phyloP scores from a whole-genome alignment of 1,140 invertebrate species.

The Euschistus heros region DNA sequence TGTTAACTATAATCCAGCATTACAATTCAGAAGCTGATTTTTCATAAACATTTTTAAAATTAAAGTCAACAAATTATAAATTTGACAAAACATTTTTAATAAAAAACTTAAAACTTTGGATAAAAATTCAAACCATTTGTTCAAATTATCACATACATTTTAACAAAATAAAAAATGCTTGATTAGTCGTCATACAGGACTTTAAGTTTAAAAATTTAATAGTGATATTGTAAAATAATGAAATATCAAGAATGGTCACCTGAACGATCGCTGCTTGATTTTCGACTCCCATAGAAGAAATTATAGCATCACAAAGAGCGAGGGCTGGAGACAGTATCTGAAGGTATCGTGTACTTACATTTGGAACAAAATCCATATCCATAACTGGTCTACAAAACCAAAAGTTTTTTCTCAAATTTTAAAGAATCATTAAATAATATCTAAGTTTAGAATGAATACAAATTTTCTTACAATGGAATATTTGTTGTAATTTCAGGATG shows the following conservation, averaged over 20 bases:
- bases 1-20: too few relatives aligned
- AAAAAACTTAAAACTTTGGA: too few relatives aligned
- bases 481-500: conserved; percentile 53
- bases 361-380: conserved; percentile 44
- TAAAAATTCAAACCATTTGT: too few relatives aligned
- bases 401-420: background rate
- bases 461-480: conserved; percentile 22
- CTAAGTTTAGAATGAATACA: background rate
- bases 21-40: too few relatives aligned
- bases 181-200: too few relatives aligned
- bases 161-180: too few relatives aligned
- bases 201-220: background rate
- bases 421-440: too few relatives aligned
- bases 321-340: conserved; percentile 70
- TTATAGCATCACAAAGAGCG: conserved; percentile 63
- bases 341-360: conserved; percentile 55
- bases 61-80: too few relatives aligned
- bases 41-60: too few relatives aligned
- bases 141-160: too few relatives aligned
- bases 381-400: conserved; percentile 13
- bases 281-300: conserved; percentile 68
- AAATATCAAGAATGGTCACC: conserved; percentile 30
- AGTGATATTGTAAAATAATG: background rate
- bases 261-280: conserved; percentile 71
- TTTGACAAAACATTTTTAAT: too few relatives aligned